A percentile compares a stretch with the other conserved stretches of the same genome.
phyloP scores from a whole-genome alignment of 2,797 vertebrate species.

The Coregonus suidteri region DNA sequence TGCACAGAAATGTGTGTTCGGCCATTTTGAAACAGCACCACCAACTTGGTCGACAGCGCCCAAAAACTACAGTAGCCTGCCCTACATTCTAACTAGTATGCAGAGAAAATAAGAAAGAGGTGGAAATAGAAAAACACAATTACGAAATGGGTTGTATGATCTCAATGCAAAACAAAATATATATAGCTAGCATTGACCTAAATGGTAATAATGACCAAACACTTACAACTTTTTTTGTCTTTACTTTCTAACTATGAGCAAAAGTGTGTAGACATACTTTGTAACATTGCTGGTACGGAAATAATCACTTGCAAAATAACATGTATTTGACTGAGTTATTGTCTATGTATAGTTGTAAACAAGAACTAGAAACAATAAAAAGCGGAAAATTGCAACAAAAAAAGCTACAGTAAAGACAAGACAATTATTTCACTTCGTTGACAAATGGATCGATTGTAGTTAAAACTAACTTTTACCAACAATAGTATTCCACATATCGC shows the following conservation, averaged over 20 bases:
- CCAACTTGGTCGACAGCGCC: constrained; percentile 69
- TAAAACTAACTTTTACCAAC: not conserved
- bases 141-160: not conserved
- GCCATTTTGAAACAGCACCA: constrained; percentile 89
- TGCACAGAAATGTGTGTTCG: constrained; percentile 70
- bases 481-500: not conserved
- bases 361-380: not conserved
- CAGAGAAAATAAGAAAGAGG: not conserved
- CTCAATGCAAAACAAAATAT: not conserved
- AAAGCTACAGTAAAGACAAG: not conserved
- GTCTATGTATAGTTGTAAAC: not conserved
- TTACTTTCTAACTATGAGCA: not conserved
- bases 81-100: not conserved
- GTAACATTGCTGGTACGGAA: too few relatives aligned
- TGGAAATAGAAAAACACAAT: not conserved
- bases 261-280: not conserved
- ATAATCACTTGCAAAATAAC: too few relatives aligned
- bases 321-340: not conserved
- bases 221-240: too few relatives aligned
- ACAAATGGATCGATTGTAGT: not conserved
- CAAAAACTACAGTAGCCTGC: constrained; percentile 11
- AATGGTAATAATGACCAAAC: not conserved
- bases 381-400: not conserved
- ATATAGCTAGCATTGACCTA: not conserved
- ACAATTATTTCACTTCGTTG: not conserved